phyloP scores from a whole-genome alignment of 2,113 vertebrate genomes.

The Mobula birostris region DNA sequence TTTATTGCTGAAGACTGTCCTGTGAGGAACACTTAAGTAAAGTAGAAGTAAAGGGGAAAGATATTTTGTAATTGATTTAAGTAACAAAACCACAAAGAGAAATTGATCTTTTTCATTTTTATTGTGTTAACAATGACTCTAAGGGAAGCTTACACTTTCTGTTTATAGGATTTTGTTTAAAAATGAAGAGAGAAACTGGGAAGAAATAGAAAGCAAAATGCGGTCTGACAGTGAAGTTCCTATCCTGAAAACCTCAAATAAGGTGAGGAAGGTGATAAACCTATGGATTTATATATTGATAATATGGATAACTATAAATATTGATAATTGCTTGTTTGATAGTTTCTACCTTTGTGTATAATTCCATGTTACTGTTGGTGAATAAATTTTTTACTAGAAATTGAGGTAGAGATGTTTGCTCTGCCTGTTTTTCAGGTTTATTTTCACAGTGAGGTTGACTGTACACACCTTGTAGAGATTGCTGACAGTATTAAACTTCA shows the following conservation, averaged over 20 bases:
- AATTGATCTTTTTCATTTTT: neutral
- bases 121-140: neutral
- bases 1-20: neutral
- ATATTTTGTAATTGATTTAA: neutral
- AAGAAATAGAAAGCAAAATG: constrained; percentile 89
- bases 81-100: neutral
- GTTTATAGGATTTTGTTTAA: constrained; percentile 86
- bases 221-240: constrained; percentile 83
- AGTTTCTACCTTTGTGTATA: neutral
- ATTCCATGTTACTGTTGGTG: neutral
- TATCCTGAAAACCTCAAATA: constrained; percentile 90
- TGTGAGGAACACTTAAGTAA: neutral
- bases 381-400: neutral
- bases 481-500: neutral
- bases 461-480: neutral
- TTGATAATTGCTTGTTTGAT: neutral
- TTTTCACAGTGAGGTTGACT: neutral
- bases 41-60: neutral
- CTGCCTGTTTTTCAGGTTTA: neutral
- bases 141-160: constrained; percentile 31
- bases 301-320: neutral
- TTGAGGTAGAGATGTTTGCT: neutral
- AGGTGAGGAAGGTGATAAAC: constrained; percentile 60
- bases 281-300: no score
- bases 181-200: constrained; percentile 95